phyloP scores from a whole-genome alignment of 1,140 invertebrate genomes.

The Arion vulgaris region DNA sequence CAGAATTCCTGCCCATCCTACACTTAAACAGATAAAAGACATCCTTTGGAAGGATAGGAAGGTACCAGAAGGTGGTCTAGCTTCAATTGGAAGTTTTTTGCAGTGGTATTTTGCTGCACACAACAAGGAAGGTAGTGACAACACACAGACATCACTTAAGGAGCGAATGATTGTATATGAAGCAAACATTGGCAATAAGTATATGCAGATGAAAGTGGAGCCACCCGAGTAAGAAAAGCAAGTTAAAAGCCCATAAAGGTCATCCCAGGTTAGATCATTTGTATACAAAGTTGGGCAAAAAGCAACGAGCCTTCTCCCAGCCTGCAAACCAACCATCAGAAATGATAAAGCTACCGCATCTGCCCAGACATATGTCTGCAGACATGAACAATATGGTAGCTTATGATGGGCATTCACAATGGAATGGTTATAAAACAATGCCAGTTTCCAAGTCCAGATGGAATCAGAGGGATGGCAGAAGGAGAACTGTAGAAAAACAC shows the following conservation, averaged over 20 bases:
- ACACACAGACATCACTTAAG: neutral
- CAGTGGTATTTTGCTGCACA: slow-evolving; percentile 58
- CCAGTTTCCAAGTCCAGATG: neutral
- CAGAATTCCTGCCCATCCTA: slow-evolving; percentile 50
- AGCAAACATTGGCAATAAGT: slow-evolving; percentile 33
- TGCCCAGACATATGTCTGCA: slow-evolving; percentile 10
- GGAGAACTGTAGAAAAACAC: neutral
- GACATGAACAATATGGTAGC: neutral
- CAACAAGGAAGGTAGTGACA: neutral
- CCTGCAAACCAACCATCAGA: neutral
- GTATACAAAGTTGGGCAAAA: too few relatives aligned
- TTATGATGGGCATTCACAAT: neutral
- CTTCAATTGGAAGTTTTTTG: slow-evolving; percentile 60
- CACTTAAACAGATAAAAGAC: slow-evolving; percentile 51
- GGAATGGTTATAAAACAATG: neutral
- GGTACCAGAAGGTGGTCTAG: slow-evolving; percentile 59
- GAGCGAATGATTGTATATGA: slow-evolving; percentile 34
- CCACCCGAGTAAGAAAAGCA: neutral
- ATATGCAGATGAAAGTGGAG: slow-evolving; percentile 39
- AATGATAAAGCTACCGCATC: neutral
- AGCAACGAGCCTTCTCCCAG: neutral
- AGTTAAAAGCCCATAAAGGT: neutral
- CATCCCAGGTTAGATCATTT: neutral
- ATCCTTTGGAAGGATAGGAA: slow-evolving; percentile 54
- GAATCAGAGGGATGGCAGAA: neutral